Base-by-base conservation (phyloP, 2,888 invertebrate genomes). In the Odontothrips loti region DNA sequence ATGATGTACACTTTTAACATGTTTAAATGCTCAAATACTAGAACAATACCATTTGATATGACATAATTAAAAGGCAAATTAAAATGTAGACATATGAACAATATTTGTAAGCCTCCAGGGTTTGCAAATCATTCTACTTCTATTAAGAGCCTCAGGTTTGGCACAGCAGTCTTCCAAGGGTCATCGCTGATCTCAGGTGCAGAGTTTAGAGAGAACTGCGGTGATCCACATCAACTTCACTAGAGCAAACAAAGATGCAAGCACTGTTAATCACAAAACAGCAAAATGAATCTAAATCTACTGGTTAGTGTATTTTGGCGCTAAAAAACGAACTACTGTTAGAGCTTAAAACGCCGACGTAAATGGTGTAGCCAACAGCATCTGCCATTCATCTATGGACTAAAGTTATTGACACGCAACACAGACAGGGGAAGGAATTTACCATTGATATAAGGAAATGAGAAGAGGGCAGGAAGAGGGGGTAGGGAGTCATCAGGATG, bases 171-270 rank as follows among this genome's bases (percentile, higher is more conserved):
- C 68, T 75, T 75, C 68, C 27, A 12, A 27, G 68, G 23, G 27
- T 23, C 23, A 27, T 27, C 12, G 34, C 34, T 43, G 27, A 75
- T 68, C 23, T 9, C 9, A 0, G 68, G 68, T 75, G 68, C 68
- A 75, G 68, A 75, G 68, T 27, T 75, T 75, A 75, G 68, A 75
- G 68, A 75, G 68, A 75, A 9, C 68, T 27, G 23, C 68, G 68
- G 68, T 75, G 68, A 27, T 75, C 68, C 68, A 75, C 12, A 27
- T 75, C 68, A 75, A 75, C 12, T 11, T 75, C 68, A 75, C 68
- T 75, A 75, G 27, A 75, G 68, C 23, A 75, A 75, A 75, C 68
- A 75, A 75, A 75, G 68, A 27, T 75, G 23, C 68, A 75, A 75
- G 68, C 68, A 75, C 10, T 75, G 68, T 75, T 75, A 75, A 27